phyloP scores from a whole-genome alignment of 2,888 invertebrate species.

The Morinoia aosen region DNA sequence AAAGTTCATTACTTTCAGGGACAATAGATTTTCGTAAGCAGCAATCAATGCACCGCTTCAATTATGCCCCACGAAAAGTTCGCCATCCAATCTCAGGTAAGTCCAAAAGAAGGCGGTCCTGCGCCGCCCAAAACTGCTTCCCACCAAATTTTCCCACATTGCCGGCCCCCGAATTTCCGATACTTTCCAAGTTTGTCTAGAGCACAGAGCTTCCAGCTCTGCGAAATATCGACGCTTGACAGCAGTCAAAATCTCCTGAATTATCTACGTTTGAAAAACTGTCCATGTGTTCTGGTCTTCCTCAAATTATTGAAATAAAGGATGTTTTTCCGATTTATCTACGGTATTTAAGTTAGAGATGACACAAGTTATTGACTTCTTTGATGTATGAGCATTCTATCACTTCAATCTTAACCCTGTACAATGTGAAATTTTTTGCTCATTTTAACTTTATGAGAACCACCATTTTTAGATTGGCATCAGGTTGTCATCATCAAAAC shows the following conservation, averaged over 20 bases:
- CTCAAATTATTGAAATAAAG: neutral
- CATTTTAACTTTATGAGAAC: no score
- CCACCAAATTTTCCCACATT: neutral
- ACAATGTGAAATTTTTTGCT: neutral
- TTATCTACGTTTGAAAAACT: neutral
- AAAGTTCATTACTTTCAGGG: neutral
- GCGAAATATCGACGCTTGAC: neutral
- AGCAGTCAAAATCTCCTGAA: neutral
- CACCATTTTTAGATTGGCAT: no score
- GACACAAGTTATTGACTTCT: neutral
- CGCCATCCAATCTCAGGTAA: constrained; percentile 12
- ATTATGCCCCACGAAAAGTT: neutral
- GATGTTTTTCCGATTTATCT: neutral
- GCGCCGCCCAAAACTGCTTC: neutral
- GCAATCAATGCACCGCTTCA: neutral
- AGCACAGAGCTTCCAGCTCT: neutral
- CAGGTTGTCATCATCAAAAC: no score
- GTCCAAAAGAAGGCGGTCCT: neutral
- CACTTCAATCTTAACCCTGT: neutral
- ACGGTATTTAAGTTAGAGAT: neutral
- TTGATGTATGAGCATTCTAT: neutral
- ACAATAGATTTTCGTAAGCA: constrained; percentile 2
- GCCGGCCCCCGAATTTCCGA: neutral
- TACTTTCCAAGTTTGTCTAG: neutral
- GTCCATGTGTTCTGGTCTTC: neutral